These are phyloP conservation scores for Brenthis ino DNA, from an alignment of 2,888 invertebrate genomes.

Conservation along the genomic window DNA sequence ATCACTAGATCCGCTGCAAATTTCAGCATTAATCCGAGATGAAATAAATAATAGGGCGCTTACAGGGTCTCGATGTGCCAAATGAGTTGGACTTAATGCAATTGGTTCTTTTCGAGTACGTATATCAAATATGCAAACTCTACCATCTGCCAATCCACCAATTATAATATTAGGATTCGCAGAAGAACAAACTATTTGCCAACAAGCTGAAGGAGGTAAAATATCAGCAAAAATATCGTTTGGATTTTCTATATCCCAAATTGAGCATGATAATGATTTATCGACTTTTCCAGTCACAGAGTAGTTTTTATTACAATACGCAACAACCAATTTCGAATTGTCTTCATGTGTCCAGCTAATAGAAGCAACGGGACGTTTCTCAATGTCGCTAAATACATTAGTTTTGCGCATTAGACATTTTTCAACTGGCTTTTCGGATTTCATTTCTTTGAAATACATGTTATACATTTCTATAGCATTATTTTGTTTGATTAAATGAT, in stretches of 20 bases:
- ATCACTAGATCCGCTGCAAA: conserved; percentile 84
- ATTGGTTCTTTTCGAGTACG: conserved; percentile 88
- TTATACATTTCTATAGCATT: conserved; percentile 89
- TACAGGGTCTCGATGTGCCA: conserved; percentile 75
- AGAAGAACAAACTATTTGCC: conserved; percentile 57
- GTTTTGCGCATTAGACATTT: conserved; percentile 77
- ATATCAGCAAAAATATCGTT: conserved; percentile 45
- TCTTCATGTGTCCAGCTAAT: conserved; percentile 86
- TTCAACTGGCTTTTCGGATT: conserved; percentile 69
- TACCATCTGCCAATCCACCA: conserved; percentile 59
- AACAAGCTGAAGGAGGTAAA: conserved; percentile 53
- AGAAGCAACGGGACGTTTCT: conserved; percentile 72
- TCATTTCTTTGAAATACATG: conserved; percentile 84
- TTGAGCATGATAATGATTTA: conserved; percentile 78
- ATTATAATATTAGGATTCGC: conserved; percentile 48
- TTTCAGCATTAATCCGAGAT: conserved; percentile 82
- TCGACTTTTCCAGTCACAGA: conserved; percentile 45
- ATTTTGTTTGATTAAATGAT: conserved; percentile 86
- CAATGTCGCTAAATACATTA: conserved; percentile 84
- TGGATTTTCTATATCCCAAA: conserved; percentile 83
- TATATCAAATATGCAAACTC: conserved; percentile 85
- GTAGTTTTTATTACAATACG: conserved; percentile 76
- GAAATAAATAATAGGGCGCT: conserved; percentile 79
- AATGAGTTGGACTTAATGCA: conserved; percentile 79
- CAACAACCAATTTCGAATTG: conserved; percentile 83